Conservation (phyloP, 2,797 vertebrate genomes). For the Coregonus ussuriensis region DNA sequence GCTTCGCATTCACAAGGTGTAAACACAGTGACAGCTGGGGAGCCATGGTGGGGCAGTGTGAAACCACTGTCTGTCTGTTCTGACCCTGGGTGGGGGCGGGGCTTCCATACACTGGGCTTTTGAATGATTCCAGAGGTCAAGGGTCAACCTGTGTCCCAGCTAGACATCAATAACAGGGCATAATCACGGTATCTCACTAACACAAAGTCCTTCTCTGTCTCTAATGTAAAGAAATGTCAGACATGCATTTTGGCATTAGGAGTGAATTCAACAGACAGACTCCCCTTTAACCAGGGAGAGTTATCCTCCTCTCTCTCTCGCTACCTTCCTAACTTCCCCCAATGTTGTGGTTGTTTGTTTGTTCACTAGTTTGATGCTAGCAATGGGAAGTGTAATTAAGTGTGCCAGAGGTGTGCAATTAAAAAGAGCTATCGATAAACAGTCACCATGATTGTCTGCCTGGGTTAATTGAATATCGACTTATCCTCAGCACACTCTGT, state of each 20-base stretch:
- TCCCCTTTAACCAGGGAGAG: not conserved
- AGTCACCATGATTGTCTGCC: slow-evolving; percentile 60
- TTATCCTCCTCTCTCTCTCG: slow-evolving; percentile 2
- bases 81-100: too few species aligned
- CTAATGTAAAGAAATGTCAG: slow-evolving; percentile 4
- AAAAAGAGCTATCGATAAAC: slow-evolving; percentile 76
- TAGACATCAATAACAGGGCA: slow-evolving; percentile 59
- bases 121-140: slow-evolving; percentile 57
- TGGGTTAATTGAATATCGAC: slow-evolving; percentile 80
- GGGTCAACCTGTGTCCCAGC: slow-evolving; percentile 59
- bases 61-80: not conserved
- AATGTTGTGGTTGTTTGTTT: slow-evolving; percentile 54
- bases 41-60: not conserved
- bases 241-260: not conserved
- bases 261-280: too few species aligned
- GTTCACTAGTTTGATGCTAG: slow-evolving; percentile 56
- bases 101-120: slow-evolving; percentile 36
- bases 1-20: not conserved
- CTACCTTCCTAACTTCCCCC: slow-evolving; percentile 44
- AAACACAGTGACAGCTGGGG: slow-evolving; percentile 5
- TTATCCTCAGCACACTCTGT: slow-evolving; percentile 46
- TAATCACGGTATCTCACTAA: slow-evolving; percentile 34
- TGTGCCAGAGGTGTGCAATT: slow-evolving; percentile 58
- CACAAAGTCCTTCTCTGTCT: slow-evolving; percentile 50
- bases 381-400: slow-evolving; percentile 75